Base-by-base conservation (phyloP, 2,797 vertebrate species). In the Gymnoscopelus braueri region DNA sequence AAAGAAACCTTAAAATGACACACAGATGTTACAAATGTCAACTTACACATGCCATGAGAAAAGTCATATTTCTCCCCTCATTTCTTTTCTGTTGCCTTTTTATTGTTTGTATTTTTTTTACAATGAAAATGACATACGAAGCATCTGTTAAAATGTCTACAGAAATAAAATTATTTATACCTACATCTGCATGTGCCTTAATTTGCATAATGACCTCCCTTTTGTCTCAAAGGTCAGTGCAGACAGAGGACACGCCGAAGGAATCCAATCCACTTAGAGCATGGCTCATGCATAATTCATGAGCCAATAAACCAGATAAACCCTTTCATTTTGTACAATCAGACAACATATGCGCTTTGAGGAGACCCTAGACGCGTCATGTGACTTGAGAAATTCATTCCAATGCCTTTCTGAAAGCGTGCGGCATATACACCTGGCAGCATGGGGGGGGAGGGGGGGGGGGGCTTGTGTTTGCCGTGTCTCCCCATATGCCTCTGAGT, bases 201-300 rank as follows among this genome's bases (percentile, higher is more conserved):
- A 85, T 77, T 65, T 69, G 26, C 26, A 29, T 26, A 52, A 77
- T 51, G 23, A 52, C 58, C 48, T 65, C 4, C 60, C 66, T 79
- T 72, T 78, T 15, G 6, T 10, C 19, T 55, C 55, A 50, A 69
- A 79, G 74, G 70, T 70, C 59, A 65, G 44, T 54, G 59, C 4
- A 79, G 78, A 82, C 62, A 81, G 64, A 73, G 69, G 47, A 57
- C 65, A 63, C 74, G 70, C 74, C 76, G 57, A 14, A 52, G 57
- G 77, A 83, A 76, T 80, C 77, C 81, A 90, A 85, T 90, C 81
- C 61, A 80, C 72, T 88, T 84, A 87, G 44, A 51, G 78, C 63
- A 3, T 14, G 78, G 61, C 2, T 14, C 84, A 90, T 93, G 3
- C 79, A 91, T 91, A 87, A 91, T 91, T 88, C 81, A 93, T 88